Conservation (phyloP, 2,888 invertebrate species). For the Crossocerus cetratus region DNA sequence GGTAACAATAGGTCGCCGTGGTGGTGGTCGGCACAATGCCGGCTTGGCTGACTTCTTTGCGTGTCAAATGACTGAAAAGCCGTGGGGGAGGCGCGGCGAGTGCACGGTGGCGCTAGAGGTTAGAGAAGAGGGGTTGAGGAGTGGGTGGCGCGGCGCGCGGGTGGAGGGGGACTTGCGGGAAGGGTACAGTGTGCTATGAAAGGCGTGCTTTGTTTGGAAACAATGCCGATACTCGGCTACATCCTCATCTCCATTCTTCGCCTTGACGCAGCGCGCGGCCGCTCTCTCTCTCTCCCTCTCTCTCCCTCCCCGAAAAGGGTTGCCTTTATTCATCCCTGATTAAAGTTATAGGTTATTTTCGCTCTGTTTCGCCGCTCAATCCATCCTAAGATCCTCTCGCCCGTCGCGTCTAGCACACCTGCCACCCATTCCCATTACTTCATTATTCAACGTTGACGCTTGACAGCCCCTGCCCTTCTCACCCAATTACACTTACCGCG, state of each 20-base stretch:
- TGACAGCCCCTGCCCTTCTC: neutral
- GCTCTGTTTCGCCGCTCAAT: constrained; percentile 61
- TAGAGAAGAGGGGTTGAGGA: constrained; percentile 9
- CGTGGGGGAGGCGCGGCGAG: constrained; percentile 54
- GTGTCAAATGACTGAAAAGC: constrained; percentile 77
- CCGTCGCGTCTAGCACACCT: constrained; percentile 11
- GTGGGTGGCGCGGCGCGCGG: constrained; percentile 35
- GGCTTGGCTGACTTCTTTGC: constrained; percentile 76
- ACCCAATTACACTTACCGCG: constrained; percentile 3
- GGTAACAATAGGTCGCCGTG: constrained; percentile 70
- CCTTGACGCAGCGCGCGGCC: constrained; percentile 69
- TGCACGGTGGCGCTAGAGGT: constrained; percentile 48
- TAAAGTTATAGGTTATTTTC: constrained; percentile 74
- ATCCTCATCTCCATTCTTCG: constrained; percentile 77
- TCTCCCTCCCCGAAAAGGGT: constrained; percentile 65
- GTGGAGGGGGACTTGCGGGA: constrained; percentile 49
- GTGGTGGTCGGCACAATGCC: constrained; percentile 68
- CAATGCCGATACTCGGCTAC: constrained; percentile 77
- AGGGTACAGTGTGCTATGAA: constrained; percentile 71
- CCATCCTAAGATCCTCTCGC: constrained; percentile 50
- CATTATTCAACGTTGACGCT: neutral
- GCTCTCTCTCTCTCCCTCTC: too few species aligned
- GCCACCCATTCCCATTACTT: constrained; percentile 18
- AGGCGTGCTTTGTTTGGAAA: constrained; percentile 77
- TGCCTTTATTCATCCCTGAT: constrained; percentile 75